These are phyloP conservation scores for Agrotis exclamationis DNA, from an alignment of 2,888 invertebrate genomes.

Conservation along the genomic window DNA sequence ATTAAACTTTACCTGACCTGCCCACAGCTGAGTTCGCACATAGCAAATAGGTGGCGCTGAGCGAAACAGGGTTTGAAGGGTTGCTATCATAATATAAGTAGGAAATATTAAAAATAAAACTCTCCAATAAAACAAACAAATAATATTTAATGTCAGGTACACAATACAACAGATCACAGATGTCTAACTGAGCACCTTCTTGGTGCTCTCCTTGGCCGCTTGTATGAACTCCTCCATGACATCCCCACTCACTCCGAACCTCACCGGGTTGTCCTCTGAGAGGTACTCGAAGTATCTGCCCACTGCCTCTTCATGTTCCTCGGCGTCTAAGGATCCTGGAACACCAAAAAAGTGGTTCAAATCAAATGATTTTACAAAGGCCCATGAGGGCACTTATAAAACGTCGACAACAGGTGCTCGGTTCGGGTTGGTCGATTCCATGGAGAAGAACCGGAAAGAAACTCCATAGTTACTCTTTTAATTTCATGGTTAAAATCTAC, in stretches of 20 bases:
- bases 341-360: slow-evolving; percentile 1
- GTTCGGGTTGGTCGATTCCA: too few species aligned
- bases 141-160: slow-evolving; percentile 71
- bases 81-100: too few species aligned
- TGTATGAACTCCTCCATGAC: slow-evolving; percentile 86
- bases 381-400: too few species aligned
- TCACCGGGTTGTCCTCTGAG: slow-evolving; percentile 84
- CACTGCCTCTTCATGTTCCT: slow-evolving; percentile 85
- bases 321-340: slow-evolving; percentile 83
- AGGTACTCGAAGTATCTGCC: slow-evolving; percentile 82
- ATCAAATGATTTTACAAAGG: neutral
- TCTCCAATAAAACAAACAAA: slow-evolving; percentile 45
- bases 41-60: too few species aligned
- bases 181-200: slow-evolving; percentile 70
- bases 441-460: too few species aligned
- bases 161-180: slow-evolving; percentile 68
- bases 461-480: too few species aligned
- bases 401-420: too few species aligned
- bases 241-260: slow-evolving; percentile 83
- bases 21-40: too few species aligned
- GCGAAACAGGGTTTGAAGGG: too few species aligned
- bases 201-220: slow-evolving; percentile 80
- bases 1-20: too few species aligned
- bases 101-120: slow-evolving; percentile 12
- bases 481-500: too few species aligned